Evolutionary conservation across 2,888 invertebrate genomes (phyloP).

Genomic region (Cosmopolites sordidus): DNA sequence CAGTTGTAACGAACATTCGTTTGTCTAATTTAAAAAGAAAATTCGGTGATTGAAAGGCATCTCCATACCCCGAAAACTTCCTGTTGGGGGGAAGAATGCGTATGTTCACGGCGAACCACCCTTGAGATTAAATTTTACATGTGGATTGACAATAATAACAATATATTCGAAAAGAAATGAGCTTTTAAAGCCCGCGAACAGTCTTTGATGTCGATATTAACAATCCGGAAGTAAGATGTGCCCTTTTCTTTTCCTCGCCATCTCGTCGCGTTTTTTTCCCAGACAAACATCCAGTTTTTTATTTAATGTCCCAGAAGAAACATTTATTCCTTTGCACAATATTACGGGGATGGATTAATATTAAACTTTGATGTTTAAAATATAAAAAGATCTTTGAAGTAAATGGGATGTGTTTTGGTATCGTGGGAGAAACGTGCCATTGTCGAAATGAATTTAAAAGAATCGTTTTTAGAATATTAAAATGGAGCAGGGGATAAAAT

Average conservation of each 20-base stretch:
- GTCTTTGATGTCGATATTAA: slow-evolving; percentile 48
- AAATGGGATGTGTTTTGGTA: slow-evolving; percentile 4
- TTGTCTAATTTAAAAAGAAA: slow-evolving; percentile 47
- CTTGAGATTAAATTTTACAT: slow-evolving; percentile 50
- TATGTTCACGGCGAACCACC: slow-evolving; percentile 33
- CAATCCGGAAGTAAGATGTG: slow-evolving; percentile 43
- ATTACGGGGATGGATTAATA: slow-evolving; percentile 21
- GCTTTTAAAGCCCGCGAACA: slow-evolving; percentile 36
- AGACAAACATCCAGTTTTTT: slow-evolving; percentile 22
- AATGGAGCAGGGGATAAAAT: background rate
- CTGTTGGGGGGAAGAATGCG: slow-evolving; percentile 29
- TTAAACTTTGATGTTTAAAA: slow-evolving; percentile 25
- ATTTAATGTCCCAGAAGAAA: slow-evolving; percentile 29
- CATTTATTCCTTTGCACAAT: slow-evolving; percentile 23
- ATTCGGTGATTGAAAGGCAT: slow-evolving; percentile 47
- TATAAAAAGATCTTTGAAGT: slow-evolving; percentile 21
- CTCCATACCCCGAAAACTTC: slow-evolving; percentile 20
- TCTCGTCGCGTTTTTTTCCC: slow-evolving; percentile 16
- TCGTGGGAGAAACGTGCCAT: background rate
- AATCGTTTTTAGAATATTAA: slow-evolving; percentile 1
- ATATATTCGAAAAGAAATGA: slow-evolving; percentile 47
- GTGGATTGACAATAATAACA: slow-evolving; percentile 50
- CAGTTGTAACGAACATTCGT: slow-evolving; percentile 41
- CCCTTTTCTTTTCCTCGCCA: slow-evolving; percentile 20
- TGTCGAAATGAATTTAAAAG: slow-evolving; percentile 1